Percentiles rank a stretch among this genome's conserved stretches.
These are phyloP conservation scores for Porites cylindrica DNA, from an alignment of 92 coral and sea anemone species.

Conservation along the genomic window DNA sequence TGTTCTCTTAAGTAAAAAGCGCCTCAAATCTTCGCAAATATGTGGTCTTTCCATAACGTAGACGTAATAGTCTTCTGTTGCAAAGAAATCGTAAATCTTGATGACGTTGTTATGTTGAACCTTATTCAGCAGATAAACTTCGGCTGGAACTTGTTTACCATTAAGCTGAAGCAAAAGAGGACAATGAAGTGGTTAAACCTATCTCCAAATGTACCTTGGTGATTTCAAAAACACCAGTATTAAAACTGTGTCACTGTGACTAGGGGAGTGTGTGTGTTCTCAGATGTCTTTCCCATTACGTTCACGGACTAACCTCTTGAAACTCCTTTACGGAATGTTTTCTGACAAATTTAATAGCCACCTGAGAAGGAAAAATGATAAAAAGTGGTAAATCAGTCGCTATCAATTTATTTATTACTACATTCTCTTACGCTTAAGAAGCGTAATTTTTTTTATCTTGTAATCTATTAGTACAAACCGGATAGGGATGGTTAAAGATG, in stretches of 20 bases:
- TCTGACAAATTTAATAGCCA: background rate
- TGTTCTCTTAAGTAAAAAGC: background rate
- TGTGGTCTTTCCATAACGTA: conserved; percentile 19
- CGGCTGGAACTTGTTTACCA: background rate
- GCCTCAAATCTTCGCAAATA: background rate
- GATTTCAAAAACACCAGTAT: too few relatives aligned
- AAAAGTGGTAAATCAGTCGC: too few relatives aligned
- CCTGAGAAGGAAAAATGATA: background rate
- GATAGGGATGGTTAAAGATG: too few relatives aligned
- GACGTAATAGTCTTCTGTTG: background rate
- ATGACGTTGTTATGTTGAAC: background rate
- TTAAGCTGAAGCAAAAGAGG: background rate
- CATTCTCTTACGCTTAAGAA: too few relatives aligned
- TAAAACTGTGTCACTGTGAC: too few relatives aligned
- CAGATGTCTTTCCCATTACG: background rate
- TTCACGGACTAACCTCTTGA: background rate
- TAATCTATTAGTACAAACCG: too few relatives aligned
- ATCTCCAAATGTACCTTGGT: too few relatives aligned
- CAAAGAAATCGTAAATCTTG: conserved; percentile 3
- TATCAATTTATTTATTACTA: too few relatives aligned
- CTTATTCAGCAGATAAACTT: background rate
- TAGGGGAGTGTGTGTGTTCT: background rate
- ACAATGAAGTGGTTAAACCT: background rate
- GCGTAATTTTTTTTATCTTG: too few relatives aligned
- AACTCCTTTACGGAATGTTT: background rate